Conservation (phyloP, 1,140 invertebrate species). For the Trichomalopsis sarcophagae region DNA sequence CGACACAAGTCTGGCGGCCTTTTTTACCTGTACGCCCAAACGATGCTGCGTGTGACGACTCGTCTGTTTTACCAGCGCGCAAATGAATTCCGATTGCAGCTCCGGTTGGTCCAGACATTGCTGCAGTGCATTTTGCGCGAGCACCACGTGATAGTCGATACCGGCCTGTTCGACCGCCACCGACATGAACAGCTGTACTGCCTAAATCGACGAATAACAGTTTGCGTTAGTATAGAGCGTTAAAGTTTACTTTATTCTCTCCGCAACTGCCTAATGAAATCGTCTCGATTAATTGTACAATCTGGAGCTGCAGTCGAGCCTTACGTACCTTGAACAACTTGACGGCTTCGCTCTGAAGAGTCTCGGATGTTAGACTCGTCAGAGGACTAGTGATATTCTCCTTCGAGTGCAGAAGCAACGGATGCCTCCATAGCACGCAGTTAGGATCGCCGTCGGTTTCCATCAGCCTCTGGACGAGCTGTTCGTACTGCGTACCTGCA, state of each 20-base stretch:
- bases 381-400: constrained; percentile 90
- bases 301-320: neutral
- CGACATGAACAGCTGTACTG: constrained; percentile 95
- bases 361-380: constrained; percentile 89
- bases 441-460: constrained; percentile 95
- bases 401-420: constrained; percentile 91
- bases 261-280: too few species aligned
- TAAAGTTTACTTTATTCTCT: too few species aligned
- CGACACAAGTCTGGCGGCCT: constrained; percentile 75
- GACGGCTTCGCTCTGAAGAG: constrained; percentile 90
- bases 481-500: constrained; percentile 95
- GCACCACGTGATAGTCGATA: constrained; percentile 95
- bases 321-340: constrained; percentile 93
- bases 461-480: constrained; percentile 95
- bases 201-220: constrained; percentile 76
- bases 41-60: constrained; percentile 88
- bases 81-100: constrained; percentile 93
- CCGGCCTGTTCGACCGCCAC: constrained; percentile 94
- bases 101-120: constrained; percentile 92
- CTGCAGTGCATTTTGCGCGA: constrained; percentile 95
- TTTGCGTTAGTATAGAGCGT: neutral
- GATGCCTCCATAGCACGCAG: constrained; percentile 95
- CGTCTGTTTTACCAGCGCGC: constrained; percentile 93
- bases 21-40: constrained; percentile 93
- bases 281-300: too few species aligned